Conservation (phyloP, 2,888 invertebrate species). For the Eubasilissa splendida region DNA sequence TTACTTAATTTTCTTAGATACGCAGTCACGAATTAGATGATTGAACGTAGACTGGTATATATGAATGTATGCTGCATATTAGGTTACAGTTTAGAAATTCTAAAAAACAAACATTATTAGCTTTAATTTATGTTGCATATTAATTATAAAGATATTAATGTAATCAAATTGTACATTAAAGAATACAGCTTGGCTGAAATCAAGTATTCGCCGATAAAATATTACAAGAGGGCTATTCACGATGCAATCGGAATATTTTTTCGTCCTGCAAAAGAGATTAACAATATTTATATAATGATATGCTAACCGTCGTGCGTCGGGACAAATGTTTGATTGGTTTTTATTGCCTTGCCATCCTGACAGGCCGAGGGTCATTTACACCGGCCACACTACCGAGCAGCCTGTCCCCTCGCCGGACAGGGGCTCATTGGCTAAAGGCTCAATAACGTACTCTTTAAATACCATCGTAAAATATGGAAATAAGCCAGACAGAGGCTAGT, state of each 20-base stretch:
- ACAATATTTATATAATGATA: constrained; percentile 27
- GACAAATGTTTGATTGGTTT: constrained; percentile 32
- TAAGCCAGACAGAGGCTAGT: too few relatives aligned
- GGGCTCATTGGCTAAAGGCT: not conserved
- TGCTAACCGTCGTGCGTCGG: constrained; percentile 25
- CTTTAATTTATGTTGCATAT: too few relatives aligned
- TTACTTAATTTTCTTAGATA: too few relatives aligned
- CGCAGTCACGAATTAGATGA: too few relatives aligned
- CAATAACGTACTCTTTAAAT: constrained; percentile 7
- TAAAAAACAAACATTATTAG: too few relatives aligned
- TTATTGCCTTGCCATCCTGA: constrained; percentile 32
- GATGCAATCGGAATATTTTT: constrained; percentile 2
- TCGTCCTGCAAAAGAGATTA: constrained; percentile 1
- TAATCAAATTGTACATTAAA: too few relatives aligned
- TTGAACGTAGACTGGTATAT: too few relatives aligned
- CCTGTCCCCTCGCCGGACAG: not conserved
- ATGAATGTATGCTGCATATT: too few relatives aligned
- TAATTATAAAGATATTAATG: too few relatives aligned
- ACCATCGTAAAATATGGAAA: constrained; percentile 29
- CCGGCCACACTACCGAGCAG: not conserved
- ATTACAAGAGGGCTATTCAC: constrained; percentile 6
- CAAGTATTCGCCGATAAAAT: not conserved
- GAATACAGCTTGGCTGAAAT: too few relatives aligned
- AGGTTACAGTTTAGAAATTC: too few relatives aligned
- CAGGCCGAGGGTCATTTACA: constrained; percentile 33